Percentiles rank a stretch among this genome's conserved stretches.
phyloP scores from a whole-genome alignment of 2,888 invertebrate genomes.

The Slavum lentiscoides region DNA sequence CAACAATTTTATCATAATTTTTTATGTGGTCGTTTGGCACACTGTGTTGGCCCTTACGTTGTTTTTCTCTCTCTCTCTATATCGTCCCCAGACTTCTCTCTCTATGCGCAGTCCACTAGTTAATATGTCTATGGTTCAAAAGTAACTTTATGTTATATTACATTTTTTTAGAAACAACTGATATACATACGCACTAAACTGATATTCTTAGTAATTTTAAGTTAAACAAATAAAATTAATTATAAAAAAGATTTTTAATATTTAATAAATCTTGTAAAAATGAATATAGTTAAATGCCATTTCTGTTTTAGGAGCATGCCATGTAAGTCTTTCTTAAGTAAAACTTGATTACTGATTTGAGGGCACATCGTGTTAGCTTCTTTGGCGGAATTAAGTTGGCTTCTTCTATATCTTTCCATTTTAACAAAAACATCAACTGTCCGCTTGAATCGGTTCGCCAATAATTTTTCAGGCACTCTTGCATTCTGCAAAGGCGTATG shows the following conservation, averaged over 20 bases:
- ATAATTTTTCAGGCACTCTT: conserved; percentile 77
- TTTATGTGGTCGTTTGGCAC: no score
- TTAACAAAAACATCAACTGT: conserved; percentile 90
- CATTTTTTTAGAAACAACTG: no score
- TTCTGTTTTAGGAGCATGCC: conserved; percentile 73
- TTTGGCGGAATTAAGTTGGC: conserved; percentile 91
- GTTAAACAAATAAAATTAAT: conserved; percentile 3
- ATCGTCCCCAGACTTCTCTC: no score
- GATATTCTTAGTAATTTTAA: background rate
- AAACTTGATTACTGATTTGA: conserved; percentile 91
- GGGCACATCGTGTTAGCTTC: conserved; percentile 90
- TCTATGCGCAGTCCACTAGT: no score
- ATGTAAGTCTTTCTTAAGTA: conserved; percentile 94
- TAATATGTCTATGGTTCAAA: no score
- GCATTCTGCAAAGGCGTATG: rapidly evolving
- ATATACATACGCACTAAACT: background rate
- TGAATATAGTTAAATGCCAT: conserved; percentile 25
- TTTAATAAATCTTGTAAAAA: background rate
- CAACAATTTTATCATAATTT: no score
- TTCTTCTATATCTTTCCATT: conserved; percentile 94
- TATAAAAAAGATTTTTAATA: background rate
- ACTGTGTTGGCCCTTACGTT: no score
- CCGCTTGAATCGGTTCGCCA: conserved; percentile 90
- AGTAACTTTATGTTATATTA: no score
- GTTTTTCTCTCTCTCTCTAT: no score